Percentiles rank a stretch among this genome's conserved stretches.
These are phyloP conservation scores for Crocidura indochinensis DNA, from an alignment of 2,797 vertebrate species.

Conservation along the genomic window DNA sequence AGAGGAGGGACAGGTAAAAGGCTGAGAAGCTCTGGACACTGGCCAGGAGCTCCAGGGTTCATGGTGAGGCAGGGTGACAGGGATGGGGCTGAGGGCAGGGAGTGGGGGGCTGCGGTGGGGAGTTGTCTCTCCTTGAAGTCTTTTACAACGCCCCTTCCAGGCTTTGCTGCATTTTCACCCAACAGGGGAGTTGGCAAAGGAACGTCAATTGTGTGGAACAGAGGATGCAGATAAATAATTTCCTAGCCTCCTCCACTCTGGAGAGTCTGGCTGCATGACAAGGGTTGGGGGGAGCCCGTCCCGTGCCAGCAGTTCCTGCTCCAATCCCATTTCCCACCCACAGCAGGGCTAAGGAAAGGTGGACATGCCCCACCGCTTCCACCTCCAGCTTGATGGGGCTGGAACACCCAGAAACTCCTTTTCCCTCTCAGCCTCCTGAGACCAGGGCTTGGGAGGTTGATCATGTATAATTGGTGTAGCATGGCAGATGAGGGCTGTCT, in stretches of 20 bases:
- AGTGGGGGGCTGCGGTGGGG: background rate
- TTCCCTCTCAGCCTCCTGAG: background rate
- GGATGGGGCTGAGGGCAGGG: conserved; percentile 52
- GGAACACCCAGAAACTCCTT: background rate
- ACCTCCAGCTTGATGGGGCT: background rate
- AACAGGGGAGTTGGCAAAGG: conserved; percentile 77
- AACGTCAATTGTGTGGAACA: conserved; percentile 78
- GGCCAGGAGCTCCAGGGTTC: conserved; percentile 61
- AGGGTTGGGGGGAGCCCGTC: background rate
- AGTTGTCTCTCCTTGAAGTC: conserved; percentile 75
- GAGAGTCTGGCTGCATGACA: background rate
- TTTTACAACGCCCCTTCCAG: conserved; percentile 69
- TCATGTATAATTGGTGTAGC: background rate
- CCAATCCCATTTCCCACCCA: background rate
- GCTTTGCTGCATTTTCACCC: conserved; percentile 70
- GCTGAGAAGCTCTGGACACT: conserved; percentile 49
- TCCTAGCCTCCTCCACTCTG: conserved; percentile 39
- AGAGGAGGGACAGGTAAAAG: conserved; percentile 74
- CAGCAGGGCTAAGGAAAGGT: background rate
- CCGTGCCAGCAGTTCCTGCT: fast-evolving
- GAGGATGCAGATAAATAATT: conserved; percentile 74
- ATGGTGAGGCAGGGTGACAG: conserved; percentile 55
- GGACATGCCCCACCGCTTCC: background rate
- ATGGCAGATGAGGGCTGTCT: background rate
- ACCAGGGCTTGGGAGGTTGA: too few relatives aligned